These are phyloP conservation scores for Coracopsis vasa DNA, from an alignment of 2,113 vertebrate species.

Conservation along the genomic window DNA sequence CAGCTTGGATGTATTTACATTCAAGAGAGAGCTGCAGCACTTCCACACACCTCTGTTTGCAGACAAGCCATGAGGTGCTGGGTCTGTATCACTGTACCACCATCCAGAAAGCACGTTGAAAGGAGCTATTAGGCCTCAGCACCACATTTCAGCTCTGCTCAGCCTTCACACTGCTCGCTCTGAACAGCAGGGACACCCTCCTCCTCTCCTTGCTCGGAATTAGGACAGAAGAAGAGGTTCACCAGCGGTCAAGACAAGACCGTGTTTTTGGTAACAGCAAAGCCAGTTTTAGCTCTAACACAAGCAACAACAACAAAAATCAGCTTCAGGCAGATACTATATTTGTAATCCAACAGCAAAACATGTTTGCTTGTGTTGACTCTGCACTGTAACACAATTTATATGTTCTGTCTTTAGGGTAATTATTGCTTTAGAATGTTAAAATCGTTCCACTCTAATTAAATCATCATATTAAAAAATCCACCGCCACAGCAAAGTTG, in stretches of 20 bases:
- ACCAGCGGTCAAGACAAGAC: background rate
- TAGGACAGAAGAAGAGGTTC: background rate
- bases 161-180: accelerated
- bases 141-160: background rate
- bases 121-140: background rate
- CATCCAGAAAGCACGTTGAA: accelerated
- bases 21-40: accelerated
- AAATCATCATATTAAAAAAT: conserved; percentile 60
- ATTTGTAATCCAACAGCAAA: conserved; percentile 61
- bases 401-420: conserved; percentile 70
- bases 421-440: conserved; percentile 70
- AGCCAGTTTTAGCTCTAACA: conserved; percentile 17
- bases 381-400: conserved; percentile 59
- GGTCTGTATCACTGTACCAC: accelerated
- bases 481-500: conserved; percentile 33
- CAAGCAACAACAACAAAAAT: background rate
- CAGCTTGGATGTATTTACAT: background rate
- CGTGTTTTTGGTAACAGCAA: background rate
- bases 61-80: background rate
- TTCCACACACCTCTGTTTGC: accelerated
- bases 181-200: background rate
- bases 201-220: background rate
- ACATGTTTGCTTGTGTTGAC: conserved; percentile 68
- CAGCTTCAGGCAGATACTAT: conserved; percentile 55
- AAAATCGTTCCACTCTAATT: conserved; percentile 65